A percentile compares a stretch with the other conserved stretches of the same genome.
These are phyloP conservation scores for Nothura maculosa DNA, from an alignment of 2,797 vertebrate species.

Conservation along the genomic window DNA sequence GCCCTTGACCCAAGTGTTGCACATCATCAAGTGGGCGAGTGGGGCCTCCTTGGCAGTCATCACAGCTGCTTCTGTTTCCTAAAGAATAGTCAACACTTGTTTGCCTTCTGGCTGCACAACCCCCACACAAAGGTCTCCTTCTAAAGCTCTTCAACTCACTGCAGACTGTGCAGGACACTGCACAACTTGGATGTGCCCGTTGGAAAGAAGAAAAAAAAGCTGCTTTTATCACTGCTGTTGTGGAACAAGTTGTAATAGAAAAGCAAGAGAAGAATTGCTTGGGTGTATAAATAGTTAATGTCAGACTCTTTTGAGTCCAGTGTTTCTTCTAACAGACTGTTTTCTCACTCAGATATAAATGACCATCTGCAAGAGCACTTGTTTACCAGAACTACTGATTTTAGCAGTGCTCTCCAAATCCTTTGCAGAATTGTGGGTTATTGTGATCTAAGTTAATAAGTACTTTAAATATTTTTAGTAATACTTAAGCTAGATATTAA, in stretches of 20 bases:
- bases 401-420: neutral
- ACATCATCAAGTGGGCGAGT: neutral
- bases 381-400: neutral
- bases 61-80: slow-evolving; percentile 25
- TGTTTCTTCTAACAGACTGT: neutral
- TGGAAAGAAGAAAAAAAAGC: neutral
- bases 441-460: neutral
- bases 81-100: slow-evolving; percentile 57
- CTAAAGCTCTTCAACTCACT: neutral
- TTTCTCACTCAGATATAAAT: neutral
- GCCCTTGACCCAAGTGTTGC: slow-evolving; percentile 1
- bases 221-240: neutral
- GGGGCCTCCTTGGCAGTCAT: slow-evolving; percentile 25
- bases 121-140: slow-evolving; percentile 5
- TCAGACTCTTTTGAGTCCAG: neutral
- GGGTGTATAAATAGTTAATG: neutral
- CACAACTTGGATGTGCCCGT: neutral
- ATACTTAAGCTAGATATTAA: neutral
- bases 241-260: neutral
- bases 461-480: neutral
- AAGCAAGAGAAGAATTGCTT: neutral
- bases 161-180: neutral
- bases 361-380: neutral
- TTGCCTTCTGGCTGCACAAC: slow-evolving; percentile 32
- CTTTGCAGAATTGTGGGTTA: neutral